Evolutionary conservation across 1,140 invertebrate genomes (phyloP), one percentile per base, ranked within the genome.

Genomic region (Ceratosolen solmsi): DNA sequence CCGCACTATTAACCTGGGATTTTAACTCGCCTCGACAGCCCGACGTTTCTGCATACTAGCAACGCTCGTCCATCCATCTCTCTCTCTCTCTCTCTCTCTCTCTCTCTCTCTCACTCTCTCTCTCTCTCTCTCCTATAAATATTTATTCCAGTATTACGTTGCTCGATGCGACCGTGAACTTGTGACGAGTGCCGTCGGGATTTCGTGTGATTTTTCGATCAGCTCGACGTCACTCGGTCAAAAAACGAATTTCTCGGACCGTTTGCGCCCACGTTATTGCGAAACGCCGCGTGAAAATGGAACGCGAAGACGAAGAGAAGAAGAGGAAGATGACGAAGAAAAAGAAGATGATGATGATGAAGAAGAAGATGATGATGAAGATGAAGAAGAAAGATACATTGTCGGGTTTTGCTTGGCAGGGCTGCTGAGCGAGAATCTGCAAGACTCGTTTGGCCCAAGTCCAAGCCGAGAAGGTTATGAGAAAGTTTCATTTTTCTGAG

Each of bases 401-500:
- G n/a, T n/a, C n/a, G n/a, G n/a, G n/a, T n/a, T n/a, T n/a, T n/a
- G n/a, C n/a, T n/a, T 63, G 58, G 58, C n/a, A 27, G 11, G 5
- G 36, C 33, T 38, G 2, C 65, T 17, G 20, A 70, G 65, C 54
- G 22, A 49, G 36, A 71, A 11, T 41, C 68, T 27, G 68, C 38
- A 13, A 46, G 38, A 78, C 15, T n/a, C n/a, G n/a, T n/a, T 78
- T 78, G 63, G 76, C 63, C 2, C 17, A 13, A 9, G 63, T 46
- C 72, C 72, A 56, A 56, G 17, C 33, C 72, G 72, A 38, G 72
- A 38, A 36, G 58, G 20, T 33, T 22, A 46, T 56, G 58, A 27
- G n/a, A 56, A 63, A 38, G 74, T n/a, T 68, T 78, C 38, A 38
- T 65, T 77, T 63, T 63, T 65, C 75, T 58, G 41, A 25, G 38